Base-by-base conservation (phyloP, 2,888 invertebrate species). In the Agonopterix heracliana region DNA sequence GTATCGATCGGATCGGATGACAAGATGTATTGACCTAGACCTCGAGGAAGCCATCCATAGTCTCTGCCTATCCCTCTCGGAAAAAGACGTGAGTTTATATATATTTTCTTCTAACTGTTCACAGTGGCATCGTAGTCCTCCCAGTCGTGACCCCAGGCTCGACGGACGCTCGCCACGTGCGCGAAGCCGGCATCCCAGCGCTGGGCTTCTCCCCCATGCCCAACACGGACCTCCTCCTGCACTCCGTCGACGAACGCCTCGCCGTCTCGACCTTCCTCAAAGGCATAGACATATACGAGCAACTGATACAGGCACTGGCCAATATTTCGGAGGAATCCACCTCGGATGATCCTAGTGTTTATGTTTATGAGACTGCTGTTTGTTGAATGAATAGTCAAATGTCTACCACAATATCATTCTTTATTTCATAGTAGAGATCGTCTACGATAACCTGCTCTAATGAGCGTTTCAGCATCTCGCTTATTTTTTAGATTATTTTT, bases 161-260 rank as follows among this genome's bases (percentile, higher is more conserved):
- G 44, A 97, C 73, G 91, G 60, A 98, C 67, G 93, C 94, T 55
- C 90, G 96, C 44, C 95, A 91, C 68, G 78, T 97, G 11, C 90
- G 97, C 63, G 79, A 82, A 88, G 77, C 90, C 42, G 94, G 94
- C 10, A 89, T 93, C 48, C 94, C 95, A n/a, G 95, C 94, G 0
- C 86, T 96, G 59, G 94, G 96, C n/a, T 93, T 96, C 72, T 95
- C 95, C 0, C 96, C 95, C 0, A 94, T 96, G 89, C 93, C 93
- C 67, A 91, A 93, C 66, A 96, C 95, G 0, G 93, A 93, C 0
- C 89, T 94, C 11, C 85, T 95, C 2, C 89, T 96, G 10, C 96
- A 96, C 71, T 93, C 95, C 63, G 93, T 96, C 68, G 90, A 96
- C 69, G 96, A 97, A 73, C 93, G 86, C 66, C 77, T 96, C 11